Evolutionary conservation across 1,140 invertebrate species (phyloP).

Genomic region (Macrobrachium nipponense): DNA sequence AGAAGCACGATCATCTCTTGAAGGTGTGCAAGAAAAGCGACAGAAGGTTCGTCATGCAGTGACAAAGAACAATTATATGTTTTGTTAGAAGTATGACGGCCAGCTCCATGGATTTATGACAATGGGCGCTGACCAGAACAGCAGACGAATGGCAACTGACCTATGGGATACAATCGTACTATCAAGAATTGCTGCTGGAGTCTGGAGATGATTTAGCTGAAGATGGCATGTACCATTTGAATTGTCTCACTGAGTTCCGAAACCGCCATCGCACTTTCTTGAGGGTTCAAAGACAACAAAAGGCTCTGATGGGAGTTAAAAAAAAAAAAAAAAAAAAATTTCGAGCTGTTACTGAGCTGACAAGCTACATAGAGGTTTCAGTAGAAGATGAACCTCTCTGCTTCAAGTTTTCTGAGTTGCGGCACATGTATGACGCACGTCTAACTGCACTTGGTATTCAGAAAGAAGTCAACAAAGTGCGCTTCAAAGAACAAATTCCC

Average conservation of each 20-base stretch:
- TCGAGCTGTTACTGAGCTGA: neutral
- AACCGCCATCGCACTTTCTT: slow-evolving; percentile 8
- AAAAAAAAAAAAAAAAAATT: too few species aligned
- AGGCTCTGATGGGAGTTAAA: neutral
- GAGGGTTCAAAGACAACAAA: neutral
- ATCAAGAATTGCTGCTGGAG: slow-evolving; percentile 4
- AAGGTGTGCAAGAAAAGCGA: neutral
- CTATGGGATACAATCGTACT: neutral
- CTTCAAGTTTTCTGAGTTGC: neutral
- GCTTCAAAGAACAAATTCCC: slow-evolving; percentile 33
- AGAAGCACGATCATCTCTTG: neutral
- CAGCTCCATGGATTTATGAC: too few species aligned
- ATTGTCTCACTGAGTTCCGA: neutral
- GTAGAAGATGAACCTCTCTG: neutral
- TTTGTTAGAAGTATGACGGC: too few species aligned
- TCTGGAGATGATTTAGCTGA: neutral
- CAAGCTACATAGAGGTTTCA: too few species aligned
- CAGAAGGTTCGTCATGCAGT: too few species aligned
- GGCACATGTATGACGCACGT: slow-evolving; percentile 1
- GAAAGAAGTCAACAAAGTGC: slow-evolving; percentile 30
- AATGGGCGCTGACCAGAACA: too few species aligned
- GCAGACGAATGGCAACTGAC: neutral
- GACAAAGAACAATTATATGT: too few species aligned
- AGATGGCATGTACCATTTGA: neutral
- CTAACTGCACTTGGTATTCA: neutral